A percentile compares a stretch with the other conserved stretches of the same genome.
These are phyloP conservation scores for Eupithecia exiguata DNA, from an alignment of 2,888 invertebrate genomes.

Conservation along the genomic window DNA sequence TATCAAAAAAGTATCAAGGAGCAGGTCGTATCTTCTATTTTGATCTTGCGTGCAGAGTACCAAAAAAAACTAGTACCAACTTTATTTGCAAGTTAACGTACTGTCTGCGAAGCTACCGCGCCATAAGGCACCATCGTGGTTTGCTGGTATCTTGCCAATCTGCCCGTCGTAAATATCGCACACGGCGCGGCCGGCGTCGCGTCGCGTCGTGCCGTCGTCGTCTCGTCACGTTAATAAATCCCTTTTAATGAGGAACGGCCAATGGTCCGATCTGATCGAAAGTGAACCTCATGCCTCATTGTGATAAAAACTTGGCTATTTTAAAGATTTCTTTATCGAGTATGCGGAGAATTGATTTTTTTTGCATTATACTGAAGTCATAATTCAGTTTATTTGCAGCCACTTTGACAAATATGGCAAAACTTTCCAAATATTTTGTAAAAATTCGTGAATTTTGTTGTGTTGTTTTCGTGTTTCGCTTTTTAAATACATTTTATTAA, in stretches of 20 bases:
- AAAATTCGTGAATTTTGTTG: too few relatives aligned
- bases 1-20: neutral
- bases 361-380: neutral
- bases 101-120: constrained; percentile 13
- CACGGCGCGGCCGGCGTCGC: constrained; percentile 50
- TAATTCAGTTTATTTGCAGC: neutral
- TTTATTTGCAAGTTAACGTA: constrained; percentile 5
- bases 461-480: too few relatives aligned
- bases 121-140: constrained; percentile 45
- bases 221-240: constrained; percentile 78
- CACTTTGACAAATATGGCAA: neutral
- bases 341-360: neutral
- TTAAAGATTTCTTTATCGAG: constrained; percentile 7
- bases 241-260: constrained; percentile 79
- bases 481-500: neutral
- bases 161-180: constrained; percentile 75
- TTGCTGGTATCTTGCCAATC: constrained; percentile 66
- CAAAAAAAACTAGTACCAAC: neutral
- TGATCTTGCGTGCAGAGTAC: neutral
- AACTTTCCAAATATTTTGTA: neutral
- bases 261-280: constrained; percentile 75
- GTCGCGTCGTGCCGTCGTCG: constrained; percentile 60
- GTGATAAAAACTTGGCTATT: constrained; percentile 13
- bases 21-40: neutral
- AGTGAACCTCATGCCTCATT: constrained; percentile 37